These are phyloP conservation scores for Mormyrus lacerda DNA, from an alignment of 2,113 vertebrate genomes.

Conservation along the genomic window DNA sequence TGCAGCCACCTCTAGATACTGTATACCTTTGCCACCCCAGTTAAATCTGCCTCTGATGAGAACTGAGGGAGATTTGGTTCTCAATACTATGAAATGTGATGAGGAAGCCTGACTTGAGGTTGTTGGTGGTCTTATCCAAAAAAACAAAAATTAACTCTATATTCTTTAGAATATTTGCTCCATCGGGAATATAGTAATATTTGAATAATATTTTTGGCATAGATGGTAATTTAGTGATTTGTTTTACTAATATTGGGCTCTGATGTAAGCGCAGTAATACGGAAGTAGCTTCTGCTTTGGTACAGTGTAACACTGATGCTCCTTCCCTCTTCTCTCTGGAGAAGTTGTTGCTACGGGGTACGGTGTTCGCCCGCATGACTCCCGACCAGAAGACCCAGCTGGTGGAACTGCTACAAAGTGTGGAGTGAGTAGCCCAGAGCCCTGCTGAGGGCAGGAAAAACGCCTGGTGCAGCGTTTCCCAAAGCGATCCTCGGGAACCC, in stretches of 20 bases:
- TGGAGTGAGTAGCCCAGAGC: conserved; percentile 75
- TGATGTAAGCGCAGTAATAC: background rate
- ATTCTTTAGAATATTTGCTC: background rate
- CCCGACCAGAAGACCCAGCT: conserved; percentile 96
- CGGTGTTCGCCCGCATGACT: conserved; percentile 94
- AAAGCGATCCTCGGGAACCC: background rate
- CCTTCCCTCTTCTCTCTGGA: background rate
- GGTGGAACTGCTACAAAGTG: conserved; percentile 86
- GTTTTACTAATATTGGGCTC: background rate
- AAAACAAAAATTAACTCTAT: too few relatives aligned
- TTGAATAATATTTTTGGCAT: background rate
- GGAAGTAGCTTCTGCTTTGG: background rate
- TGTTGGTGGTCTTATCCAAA: too few relatives aligned
- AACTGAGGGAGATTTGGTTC: background rate
- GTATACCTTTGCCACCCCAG: too few relatives aligned
- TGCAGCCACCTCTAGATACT: too few relatives aligned
- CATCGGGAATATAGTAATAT: background rate
- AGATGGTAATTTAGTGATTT: background rate
- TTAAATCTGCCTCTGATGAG: background rate
- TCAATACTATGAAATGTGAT: background rate
- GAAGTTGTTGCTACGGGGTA: conserved; percentile 85
- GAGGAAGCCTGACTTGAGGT: background rate
- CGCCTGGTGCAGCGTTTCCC: background rate
- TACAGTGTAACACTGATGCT: background rate
- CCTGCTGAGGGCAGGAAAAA: background rate